phyloP scores from a whole-genome alignment of 2,888 invertebrate genomes.

The Agrotis segetum region DNA sequence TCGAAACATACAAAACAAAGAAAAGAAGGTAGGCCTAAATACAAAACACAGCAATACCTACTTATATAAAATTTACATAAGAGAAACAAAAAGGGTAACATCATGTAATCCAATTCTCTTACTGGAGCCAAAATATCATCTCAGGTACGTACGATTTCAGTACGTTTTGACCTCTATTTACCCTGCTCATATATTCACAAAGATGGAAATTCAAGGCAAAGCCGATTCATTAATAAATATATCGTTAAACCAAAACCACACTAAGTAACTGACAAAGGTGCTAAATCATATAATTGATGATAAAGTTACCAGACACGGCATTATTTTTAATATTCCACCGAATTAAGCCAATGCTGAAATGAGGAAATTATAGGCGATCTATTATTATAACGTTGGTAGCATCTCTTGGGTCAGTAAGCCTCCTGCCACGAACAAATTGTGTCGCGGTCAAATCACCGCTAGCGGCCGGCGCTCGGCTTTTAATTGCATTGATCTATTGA shows the following conservation, averaged over 20 bases:
- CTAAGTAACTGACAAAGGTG: slow-evolving; percentile 18
- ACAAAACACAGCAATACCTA: slow-evolving; percentile 17
- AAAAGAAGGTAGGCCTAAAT: slow-evolving; percentile 16
- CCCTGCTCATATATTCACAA: slow-evolving; percentile 22
- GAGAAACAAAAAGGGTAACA: slow-evolving; percentile 25
- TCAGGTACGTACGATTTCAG: slow-evolving; percentile 12
- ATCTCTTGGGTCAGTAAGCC: slow-evolving; percentile 28
- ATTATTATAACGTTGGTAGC: slow-evolving; percentile 30
- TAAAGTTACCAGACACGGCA: slow-evolving; percentile 12
- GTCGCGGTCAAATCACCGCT: slow-evolving; percentile 29
- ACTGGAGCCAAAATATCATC: slow-evolving; percentile 38
- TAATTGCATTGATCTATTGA: slow-evolving; percentile 58
- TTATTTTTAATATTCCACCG: slow-evolving; percentile 21
- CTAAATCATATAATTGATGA: slow-evolving; percentile 24
- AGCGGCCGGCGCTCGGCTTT: slow-evolving; percentile 31
- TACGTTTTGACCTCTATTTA: slow-evolving; percentile 16
- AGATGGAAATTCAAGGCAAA: not conserved
- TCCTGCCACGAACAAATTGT: slow-evolving; percentile 37
- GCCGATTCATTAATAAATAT: slow-evolving; percentile 1
- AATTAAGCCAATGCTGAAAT: slow-evolving; percentile 33
- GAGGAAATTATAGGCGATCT: slow-evolving; percentile 26
- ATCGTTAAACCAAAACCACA: slow-evolving; percentile 1
- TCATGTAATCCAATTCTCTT: slow-evolving; percentile 46
- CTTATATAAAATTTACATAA: slow-evolving; percentile 31
- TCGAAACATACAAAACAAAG: slow-evolving; percentile 10